Percentiles rank a stretch among this genome's conserved stretches.
Evolutionary conservation across 2,888 invertebrate species (phyloP).

Genomic region (Thyatira batis): DNA sequence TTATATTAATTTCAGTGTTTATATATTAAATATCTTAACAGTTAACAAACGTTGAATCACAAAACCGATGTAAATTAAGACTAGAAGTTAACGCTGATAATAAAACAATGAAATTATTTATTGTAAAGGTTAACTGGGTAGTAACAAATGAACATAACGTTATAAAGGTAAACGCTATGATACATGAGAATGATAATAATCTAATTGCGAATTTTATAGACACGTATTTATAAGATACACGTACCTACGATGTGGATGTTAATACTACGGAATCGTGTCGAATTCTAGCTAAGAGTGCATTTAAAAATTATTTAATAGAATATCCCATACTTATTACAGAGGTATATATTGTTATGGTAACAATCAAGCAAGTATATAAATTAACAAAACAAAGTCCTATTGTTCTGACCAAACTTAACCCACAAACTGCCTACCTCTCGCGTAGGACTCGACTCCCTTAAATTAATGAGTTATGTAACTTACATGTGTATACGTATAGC

Average conservation of each 20-base stretch:
- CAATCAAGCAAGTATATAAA: constrained; percentile 3
- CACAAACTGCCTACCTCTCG: constrained; percentile 9
- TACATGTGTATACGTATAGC: constrained; percentile 57
- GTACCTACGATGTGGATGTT: constrained; percentile 40
- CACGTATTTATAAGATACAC: constrained; percentile 42
- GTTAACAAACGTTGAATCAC: constrained; percentile 55
- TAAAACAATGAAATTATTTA: constrained; percentile 17
- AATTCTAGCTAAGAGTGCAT: constrained; percentile 66
- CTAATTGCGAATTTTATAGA: constrained; percentile 63
- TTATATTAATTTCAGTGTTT: constrained; percentile 71
- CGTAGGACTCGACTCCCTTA: constrained; percentile 30
- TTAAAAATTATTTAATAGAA: constrained; percentile 36
- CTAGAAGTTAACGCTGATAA: constrained; percentile 13
- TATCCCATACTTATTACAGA: constrained; percentile 20
- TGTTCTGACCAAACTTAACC: constrained; percentile 35
- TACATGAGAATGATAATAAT: constrained; percentile 27
- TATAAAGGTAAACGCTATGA: constrained; percentile 13
- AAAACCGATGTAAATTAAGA: constrained; percentile 22
- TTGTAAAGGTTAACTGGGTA: constrained; percentile 17
- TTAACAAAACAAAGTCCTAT: constrained; percentile 28
- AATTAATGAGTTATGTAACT: constrained; percentile 38
- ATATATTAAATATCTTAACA: constrained; percentile 56
- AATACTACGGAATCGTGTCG: constrained; percentile 58
- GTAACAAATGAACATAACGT: constrained; percentile 7
- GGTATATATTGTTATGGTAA: constrained; percentile 15